Percentiles rank a stretch among this genome's conserved stretches.
Conservation (phyloP, 2,113 vertebrate species). For the Shinisaurus crocodilurus region DNA sequence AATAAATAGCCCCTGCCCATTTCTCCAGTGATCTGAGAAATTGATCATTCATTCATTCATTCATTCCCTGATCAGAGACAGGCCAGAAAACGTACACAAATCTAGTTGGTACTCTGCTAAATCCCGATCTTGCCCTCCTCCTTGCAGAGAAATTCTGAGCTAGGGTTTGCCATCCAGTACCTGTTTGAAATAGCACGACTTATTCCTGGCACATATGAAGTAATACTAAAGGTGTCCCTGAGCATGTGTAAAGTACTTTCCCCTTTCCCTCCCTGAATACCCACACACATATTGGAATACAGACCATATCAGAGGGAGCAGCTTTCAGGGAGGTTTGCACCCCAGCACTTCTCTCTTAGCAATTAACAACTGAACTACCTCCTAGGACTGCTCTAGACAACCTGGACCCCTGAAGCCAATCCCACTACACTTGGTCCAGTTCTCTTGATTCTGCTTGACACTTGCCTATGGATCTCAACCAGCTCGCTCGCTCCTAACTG, state of each 20-base stretch:
- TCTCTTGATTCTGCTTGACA: not conserved
- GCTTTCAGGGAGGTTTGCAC: not conserved
- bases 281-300: not conserved
- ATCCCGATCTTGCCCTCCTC: not conserved
- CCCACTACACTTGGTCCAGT: not conserved
- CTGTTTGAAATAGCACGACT: not conserved
- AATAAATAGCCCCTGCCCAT: not conserved
- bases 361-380: not conserved
- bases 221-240: not conserved
- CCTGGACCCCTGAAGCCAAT: not conserved
- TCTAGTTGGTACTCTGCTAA: not conserved
- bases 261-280: not conserved
- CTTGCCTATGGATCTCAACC: not conserved
- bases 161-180: not conserved
- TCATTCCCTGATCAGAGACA: not conserved
- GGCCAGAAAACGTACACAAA: not conserved
- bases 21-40: conserved; percentile 2
- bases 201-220: not conserved
- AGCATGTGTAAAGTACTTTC: not conserved
- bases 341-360: not conserved
- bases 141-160: not conserved
- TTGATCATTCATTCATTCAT: not conserved
- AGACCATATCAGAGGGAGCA: not conserved
- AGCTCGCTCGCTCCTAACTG: not conserved
- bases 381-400: not conserved